Conservation (phyloP, 2,888 invertebrate genomes). For the Erynnis tages region DNA sequence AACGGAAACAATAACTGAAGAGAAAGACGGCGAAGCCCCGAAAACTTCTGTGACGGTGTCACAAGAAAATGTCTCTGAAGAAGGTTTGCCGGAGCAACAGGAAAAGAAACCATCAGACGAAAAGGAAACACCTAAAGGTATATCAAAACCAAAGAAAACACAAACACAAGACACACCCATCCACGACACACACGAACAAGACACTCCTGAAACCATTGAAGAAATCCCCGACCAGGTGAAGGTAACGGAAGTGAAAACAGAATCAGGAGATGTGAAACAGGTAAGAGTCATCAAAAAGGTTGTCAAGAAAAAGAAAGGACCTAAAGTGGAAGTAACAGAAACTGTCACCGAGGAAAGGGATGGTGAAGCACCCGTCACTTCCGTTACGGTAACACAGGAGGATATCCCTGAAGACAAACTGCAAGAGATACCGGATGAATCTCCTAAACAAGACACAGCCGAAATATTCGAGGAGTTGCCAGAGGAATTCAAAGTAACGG, state of each 20-base stretch:
- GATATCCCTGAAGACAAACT: conserved; percentile 24
- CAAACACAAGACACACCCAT: background rate
- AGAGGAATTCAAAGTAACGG: conserved; percentile 45
- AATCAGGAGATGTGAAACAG: conserved; percentile 36
- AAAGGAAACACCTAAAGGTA: background rate
- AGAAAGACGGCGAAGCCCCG: background rate
- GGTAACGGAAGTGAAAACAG: conserved; percentile 31
- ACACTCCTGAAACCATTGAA: conserved; percentile 26
- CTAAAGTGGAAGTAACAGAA: conserved; percentile 35
- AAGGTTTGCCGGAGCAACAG: too few species aligned
- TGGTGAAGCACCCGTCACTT: background rate
- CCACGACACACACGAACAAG: background rate
- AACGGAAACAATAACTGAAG: background rate
- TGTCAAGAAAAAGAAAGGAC: conserved; percentile 37
- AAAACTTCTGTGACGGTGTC: conserved; percentile 38
- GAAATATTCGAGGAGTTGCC: conserved; percentile 25
- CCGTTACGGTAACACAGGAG: conserved; percentile 30
- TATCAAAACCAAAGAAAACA: background rate
- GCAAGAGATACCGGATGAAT: background rate
- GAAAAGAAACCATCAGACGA: conserved; percentile 32
- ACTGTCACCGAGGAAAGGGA: conserved; percentile 32
- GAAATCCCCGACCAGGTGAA: conserved; percentile 20
- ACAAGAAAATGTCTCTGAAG: background rate
- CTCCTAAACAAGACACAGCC: background rate
- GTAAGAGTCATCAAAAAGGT: conserved; percentile 34